These are phyloP conservation scores for Indri indri DNA, from an alignment of 2,113 vertebrate species.

Conservation along the genomic window DNA sequence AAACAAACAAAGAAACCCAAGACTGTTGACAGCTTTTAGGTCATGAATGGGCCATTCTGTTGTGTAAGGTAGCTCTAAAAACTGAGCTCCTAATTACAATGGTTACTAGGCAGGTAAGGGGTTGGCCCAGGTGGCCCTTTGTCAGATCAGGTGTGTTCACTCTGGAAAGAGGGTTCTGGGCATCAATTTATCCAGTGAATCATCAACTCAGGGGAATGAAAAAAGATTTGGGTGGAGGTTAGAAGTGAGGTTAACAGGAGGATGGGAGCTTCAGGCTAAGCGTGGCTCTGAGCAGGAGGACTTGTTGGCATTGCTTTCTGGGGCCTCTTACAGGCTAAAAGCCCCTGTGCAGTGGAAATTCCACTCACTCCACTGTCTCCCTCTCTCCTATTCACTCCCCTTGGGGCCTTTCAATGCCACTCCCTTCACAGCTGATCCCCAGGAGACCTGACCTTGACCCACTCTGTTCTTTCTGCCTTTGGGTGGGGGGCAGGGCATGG, in stretches of 20 bases:
- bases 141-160: slow-evolving; percentile 5
- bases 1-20: background rate
- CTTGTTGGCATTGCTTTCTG: background rate
- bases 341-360: background rate
- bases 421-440: background rate
- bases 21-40: background rate
- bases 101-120: slow-evolving; percentile 20
- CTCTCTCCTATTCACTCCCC: background rate
- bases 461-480: background rate
- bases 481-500: too few relatives aligned
- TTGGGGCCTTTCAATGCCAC: background rate
- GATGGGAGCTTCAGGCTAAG: background rate
- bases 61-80: background rate
- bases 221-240: background rate
- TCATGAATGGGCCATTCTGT: background rate
- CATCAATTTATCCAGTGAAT: background rate
- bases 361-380: background rate
- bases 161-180: background rate
- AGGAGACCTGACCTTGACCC: background rate
- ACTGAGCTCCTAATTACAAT: background rate
- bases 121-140: background rate
- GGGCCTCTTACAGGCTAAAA: background rate
- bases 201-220: background rate
- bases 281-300: background rate
- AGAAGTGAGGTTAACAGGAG: background rate